Conservation (phyloP, 2,113 vertebrate species). For the cattle (Bos taurus) region ARS-UCD2.0 NC_037330.1:2492501-2493000, state of each 20-base stretch:
- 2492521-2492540: not conserved
- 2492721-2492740: not conserved
- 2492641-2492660: not conserved
- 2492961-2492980: not conserved
- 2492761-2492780: not conserved
- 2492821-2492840: not conserved
- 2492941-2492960: not conserved
- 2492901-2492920: not conserved
- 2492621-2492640: accelerated
- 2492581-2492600: not conserved
- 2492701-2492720: not conserved
- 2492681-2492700: not conserved
- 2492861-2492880: not conserved
- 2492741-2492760: not conserved
- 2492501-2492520: not conserved
- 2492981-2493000: not conserved
- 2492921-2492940: not conserved
- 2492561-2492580: not conserved
- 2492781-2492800: not conserved
- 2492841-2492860: not conserved
- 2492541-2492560: not conserved
- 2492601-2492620: not conserved
- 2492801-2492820: not conserved
- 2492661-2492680: not conserved
- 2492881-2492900: not conserved